phyloP scores from a whole-genome alignment of 2,797 vertebrate genomes.

The Gymnothorax reevesii region DNA sequence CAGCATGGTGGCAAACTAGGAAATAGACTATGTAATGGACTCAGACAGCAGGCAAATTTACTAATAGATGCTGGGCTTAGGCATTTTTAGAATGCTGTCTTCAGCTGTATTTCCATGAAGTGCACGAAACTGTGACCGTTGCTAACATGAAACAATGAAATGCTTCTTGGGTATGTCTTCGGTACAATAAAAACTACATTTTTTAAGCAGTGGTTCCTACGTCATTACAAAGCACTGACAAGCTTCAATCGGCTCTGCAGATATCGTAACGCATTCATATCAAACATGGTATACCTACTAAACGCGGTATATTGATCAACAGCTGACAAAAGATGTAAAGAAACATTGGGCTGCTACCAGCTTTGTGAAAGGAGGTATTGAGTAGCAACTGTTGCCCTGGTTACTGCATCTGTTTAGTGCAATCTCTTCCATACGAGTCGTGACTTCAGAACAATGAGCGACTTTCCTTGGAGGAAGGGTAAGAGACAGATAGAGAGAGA shows the following conservation, averaged over 20 bases:
- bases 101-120: conserved; percentile 44
- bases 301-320: not conserved
- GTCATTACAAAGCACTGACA: not conserved
- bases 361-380: not conserved
- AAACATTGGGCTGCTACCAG: not conserved
- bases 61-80: conserved; percentile 31
- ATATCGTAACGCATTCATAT: not conserved
- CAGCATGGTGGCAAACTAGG: conserved; percentile 16
- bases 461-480: not conserved
- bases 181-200: not conserved
- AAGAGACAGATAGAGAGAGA: not conserved
- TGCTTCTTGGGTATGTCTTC: not conserved
- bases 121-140: not conserved
- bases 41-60: not conserved
- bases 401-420: not conserved
- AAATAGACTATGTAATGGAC: conserved; percentile 27
- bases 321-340: not conserved
- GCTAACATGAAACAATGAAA: not conserved
- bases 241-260: not conserved
- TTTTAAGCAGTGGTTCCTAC: not conserved
- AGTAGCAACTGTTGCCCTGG: not conserved
- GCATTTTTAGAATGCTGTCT: conserved; percentile 39
- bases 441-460: not conserved
- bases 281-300: no score
- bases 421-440: not conserved